These are phyloP conservation scores for Lycodopsis pacificus DNA, from an alignment of 2,797 vertebrate genomes.

Conservation along the genomic window DNA sequence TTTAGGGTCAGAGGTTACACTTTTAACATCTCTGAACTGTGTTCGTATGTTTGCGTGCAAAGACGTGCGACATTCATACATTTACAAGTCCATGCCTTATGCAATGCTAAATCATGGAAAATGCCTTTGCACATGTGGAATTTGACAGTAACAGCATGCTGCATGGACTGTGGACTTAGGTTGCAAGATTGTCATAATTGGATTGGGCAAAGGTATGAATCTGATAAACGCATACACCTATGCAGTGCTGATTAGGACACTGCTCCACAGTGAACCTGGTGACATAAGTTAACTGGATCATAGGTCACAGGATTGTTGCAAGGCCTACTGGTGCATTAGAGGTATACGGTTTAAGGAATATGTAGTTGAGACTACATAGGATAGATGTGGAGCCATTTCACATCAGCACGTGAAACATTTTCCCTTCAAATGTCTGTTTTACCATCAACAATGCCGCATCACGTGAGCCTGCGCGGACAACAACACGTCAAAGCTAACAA, in stretches of 20 bases:
- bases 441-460: slow-evolving; percentile 12
- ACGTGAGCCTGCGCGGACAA: slow-evolving; percentile 5
- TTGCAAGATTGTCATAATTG: slow-evolving; percentile 23
- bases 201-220: slow-evolving; percentile 54
- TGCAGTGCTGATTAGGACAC: slow-evolving; percentile 3
- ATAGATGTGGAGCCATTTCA: background rate
- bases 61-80: background rate
- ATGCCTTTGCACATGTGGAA: slow-evolving; percentile 38
- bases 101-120: background rate
- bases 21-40: background rate
- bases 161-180: slow-evolving; percentile 62
- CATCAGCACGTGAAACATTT: background rate
- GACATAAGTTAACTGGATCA: slow-evolving; percentile 38
- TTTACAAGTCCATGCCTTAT: background rate
- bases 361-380: background rate
- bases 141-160: slow-evolving; percentile 34
- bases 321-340: background rate
- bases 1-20: slow-evolving; percentile 24
- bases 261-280: slow-evolving; percentile 14
- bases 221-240: slow-evolving; percentile 58
- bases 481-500: slow-evolving; percentile 34
- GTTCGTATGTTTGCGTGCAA: slow-evolving; percentile 30
- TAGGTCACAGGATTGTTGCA: slow-evolving; percentile 48
- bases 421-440: background rate
- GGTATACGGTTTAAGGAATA: background rate